A percentile compares a stretch with the other conserved stretches of the same genome.
phyloP scores from a whole-genome alignment of 2,797 vertebrate genomes.

The Huso huso region DNA sequence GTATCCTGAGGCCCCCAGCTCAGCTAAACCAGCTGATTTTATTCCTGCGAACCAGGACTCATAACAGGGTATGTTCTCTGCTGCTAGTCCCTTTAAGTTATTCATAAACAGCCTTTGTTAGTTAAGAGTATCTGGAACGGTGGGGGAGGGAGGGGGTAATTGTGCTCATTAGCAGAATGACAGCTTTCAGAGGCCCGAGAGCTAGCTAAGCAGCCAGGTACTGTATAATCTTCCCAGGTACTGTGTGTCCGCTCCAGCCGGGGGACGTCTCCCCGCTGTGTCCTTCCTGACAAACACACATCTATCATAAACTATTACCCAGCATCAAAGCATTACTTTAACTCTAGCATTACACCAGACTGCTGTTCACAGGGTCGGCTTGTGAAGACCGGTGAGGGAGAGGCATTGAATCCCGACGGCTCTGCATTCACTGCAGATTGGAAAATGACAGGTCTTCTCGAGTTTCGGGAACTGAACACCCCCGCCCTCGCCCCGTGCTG shows the following conservation, averaged over 20 bases:
- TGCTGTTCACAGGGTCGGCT: constrained; percentile 54
- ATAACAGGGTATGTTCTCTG: too few species aligned
- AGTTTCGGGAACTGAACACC: constrained; percentile 62
- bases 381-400: constrained; percentile 81
- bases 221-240: too few species aligned
- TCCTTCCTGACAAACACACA: constrained; percentile 65
- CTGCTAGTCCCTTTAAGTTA: too few species aligned
- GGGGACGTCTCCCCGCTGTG: constrained; percentile 48
- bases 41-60: too few species aligned
- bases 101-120: too few species aligned
- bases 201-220: too few species aligned
- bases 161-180: too few species aligned
- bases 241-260: background rate
- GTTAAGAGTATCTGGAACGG: too few species aligned
- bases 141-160: too few species aligned
- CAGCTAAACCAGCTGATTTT: too few species aligned
- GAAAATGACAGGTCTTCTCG: constrained; percentile 82
- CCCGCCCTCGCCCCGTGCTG: constrained; percentile 18
- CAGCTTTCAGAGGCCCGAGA: too few species aligned
- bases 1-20: too few species aligned
- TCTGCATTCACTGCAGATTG: constrained; percentile 74
- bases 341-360: constrained; percentile 71
- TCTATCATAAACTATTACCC: constrained; percentile 73
- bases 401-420: constrained; percentile 78
- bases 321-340: constrained; percentile 80